Evolutionary conservation across 2,888 invertebrate species (phyloP).

Genomic region (Agrotis ipsilon): DNA sequence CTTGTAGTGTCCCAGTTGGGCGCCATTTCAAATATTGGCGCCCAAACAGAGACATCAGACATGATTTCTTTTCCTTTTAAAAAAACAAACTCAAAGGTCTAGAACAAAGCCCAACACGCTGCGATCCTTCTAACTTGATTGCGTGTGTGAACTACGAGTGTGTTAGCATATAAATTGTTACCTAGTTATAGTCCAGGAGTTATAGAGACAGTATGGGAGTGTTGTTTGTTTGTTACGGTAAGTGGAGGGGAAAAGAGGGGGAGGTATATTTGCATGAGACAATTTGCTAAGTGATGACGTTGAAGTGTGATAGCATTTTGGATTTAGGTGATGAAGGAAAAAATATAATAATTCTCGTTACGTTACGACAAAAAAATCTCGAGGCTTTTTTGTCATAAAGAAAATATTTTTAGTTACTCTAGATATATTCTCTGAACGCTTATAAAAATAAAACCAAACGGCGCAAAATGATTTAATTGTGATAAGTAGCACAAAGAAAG

Average conservation of each 20-base stretch:
- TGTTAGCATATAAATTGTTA: conserved; percentile 72
- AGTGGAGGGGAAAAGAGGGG: conserved; percentile 15
- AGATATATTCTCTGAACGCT: too few relatives aligned
- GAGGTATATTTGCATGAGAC: conserved; percentile 69
- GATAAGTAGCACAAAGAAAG: background rate
- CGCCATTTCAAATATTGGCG: conserved; percentile 11
- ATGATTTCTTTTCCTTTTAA: background rate
- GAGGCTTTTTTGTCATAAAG: too few relatives aligned
- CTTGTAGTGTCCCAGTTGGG: conserved; percentile 8
- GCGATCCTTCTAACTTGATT: conserved; percentile 68
- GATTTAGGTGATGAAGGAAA: background rate
- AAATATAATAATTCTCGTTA: background rate
- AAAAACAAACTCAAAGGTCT: conserved; percentile 36
- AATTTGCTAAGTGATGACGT: conserved; percentile 70
- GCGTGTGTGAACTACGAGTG: conserved; percentile 67
- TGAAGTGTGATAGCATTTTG: conserved; percentile 33
- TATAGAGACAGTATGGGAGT: conserved; percentile 45
- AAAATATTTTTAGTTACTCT: too few relatives aligned
- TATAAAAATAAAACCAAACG: too few relatives aligned
- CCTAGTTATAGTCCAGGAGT: conserved; percentile 52
- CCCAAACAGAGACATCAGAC: conserved; percentile 6
- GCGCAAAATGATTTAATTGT: too few relatives aligned
- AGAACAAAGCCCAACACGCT: conserved; percentile 55
- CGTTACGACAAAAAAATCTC: too few relatives aligned
- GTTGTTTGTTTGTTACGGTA: conserved; percentile 57